phyloP scores from a whole-genome alignment of 2,797 vertebrate species.

The Babyrousa celebensis region DNA sequence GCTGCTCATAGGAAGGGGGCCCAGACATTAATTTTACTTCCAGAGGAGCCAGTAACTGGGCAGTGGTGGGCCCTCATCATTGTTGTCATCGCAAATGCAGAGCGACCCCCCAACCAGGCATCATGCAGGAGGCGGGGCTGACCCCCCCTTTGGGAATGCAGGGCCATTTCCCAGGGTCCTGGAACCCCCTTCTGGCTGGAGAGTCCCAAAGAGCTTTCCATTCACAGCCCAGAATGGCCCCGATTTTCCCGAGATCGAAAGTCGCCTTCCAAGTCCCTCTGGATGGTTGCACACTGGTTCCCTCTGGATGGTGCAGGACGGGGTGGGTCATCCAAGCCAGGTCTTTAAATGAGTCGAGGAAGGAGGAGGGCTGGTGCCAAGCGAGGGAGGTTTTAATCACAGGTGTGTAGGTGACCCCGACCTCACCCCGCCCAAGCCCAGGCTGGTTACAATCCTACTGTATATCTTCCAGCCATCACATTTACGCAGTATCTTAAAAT shows the following conservation, averaged over 20 bases:
- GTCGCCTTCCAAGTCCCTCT: background rate
- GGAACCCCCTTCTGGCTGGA: conserved; percentile 64
- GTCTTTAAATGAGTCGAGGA: conserved; percentile 72
- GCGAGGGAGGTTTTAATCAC: conserved; percentile 90
- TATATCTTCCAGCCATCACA: conserved; percentile 93
- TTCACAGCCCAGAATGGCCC: conserved; percentile 53
- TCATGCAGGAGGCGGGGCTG: background rate
- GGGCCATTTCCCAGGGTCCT: conserved; percentile 73
- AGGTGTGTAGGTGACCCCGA: conserved; percentile 92
- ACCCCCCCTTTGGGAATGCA: background rate
- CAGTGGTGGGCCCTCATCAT: too few relatives aligned
- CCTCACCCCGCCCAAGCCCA: conserved; percentile 91
- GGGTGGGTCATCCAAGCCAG: conserved; percentile 63
- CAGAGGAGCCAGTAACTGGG: background rate
- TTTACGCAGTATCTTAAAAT: conserved; percentile 98
- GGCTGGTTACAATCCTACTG: conserved; percentile 90
- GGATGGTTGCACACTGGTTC: conserved; percentile 52
- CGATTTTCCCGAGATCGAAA: conserved; percentile 50
- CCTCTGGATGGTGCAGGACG: conserved; percentile 32
- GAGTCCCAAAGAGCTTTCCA: conserved; percentile 70
- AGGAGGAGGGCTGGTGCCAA: conserved; percentile 20
- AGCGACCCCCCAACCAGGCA: too few relatives aligned
- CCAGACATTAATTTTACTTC: background rate
- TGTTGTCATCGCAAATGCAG: too few relatives aligned
- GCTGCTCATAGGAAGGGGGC: background rate